These are phyloP conservation scores for Chelonia mydas DNA, from an alignment of 2,797 vertebrate genomes.

Conservation along the genomic window DNA sequence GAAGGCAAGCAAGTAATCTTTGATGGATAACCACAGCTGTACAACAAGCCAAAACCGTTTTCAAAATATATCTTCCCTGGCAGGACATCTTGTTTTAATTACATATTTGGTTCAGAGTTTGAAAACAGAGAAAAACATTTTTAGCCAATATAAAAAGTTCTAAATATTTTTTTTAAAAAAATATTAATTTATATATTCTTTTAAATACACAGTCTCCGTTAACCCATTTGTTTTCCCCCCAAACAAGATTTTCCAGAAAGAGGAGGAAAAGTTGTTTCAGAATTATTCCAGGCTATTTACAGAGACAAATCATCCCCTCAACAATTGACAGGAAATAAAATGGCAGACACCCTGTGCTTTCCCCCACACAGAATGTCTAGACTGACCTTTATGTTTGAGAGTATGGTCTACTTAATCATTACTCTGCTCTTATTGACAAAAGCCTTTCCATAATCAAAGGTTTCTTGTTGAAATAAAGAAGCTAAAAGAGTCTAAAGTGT, in stretches of 20 bases:
- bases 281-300: background rate
- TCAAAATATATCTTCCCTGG: constrained; percentile 45
- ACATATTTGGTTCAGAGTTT: constrained; percentile 43
- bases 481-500: constrained; percentile 63
- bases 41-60: constrained; percentile 40
- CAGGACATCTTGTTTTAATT: constrained; percentile 51
- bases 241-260: background rate
- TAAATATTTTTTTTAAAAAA: constrained; percentile 24
- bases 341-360: constrained; percentile 36
- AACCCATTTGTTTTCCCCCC: background rate
- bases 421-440: constrained; percentile 64
- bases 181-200: constrained; percentile 40
- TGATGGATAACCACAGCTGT: constrained; percentile 24
- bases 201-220: background rate
- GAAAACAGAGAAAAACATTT: constrained; percentile 33
- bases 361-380: constrained; percentile 42
- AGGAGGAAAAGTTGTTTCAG: background rate
- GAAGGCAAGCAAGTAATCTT: constrained; percentile 16
- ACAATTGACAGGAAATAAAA: constrained; percentile 32
- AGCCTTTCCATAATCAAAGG: constrained; percentile 47
- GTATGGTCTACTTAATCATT: constrained; percentile 56
- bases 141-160: constrained; percentile 51
- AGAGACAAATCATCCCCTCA: background rate
- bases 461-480: constrained; percentile 49
- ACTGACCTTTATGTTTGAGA: constrained; percentile 49